Percentiles rank a stretch among this genome's conserved stretches.
phyloP scores from a whole-genome alignment of 1,140 invertebrate species.

The Calosoma granatense region DNA sequence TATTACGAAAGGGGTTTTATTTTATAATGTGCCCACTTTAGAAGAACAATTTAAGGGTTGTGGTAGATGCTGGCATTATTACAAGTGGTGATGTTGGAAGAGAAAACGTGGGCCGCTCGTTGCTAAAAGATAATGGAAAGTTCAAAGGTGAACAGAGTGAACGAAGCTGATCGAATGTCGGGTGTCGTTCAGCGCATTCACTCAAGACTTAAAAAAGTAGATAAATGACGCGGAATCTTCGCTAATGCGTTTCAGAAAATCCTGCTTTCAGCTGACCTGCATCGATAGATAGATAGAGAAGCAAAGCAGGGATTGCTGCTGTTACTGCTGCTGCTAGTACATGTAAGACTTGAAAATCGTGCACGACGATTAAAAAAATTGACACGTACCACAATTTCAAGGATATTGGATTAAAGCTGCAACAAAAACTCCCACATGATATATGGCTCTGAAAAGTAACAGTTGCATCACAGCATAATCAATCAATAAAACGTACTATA shows the following conservation, averaged over 20 bases:
- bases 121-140: conserved; percentile 3
- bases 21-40: background rate
- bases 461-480: too few species aligned
- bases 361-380: too few species aligned
- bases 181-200: background rate
- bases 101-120: background rate
- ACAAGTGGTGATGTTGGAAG: background rate
- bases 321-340: too few species aligned
- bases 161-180: conserved; percentile 1
- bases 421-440: too few species aligned
- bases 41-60: background rate
- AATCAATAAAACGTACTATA: too few species aligned
- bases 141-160: conserved; percentile 1
- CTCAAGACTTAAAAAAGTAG: background rate
- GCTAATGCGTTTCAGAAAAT: background rate
- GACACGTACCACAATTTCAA: too few species aligned
- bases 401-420: too few species aligned
- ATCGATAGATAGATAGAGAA: too few species aligned
- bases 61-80: too few species aligned
- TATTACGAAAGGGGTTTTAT: background rate
- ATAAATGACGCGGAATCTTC: background rate
- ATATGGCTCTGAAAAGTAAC: too few species aligned
- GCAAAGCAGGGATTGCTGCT: too few species aligned
- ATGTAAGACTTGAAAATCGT: too few species aligned
- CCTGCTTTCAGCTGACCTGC: background rate